Conservation (phyloP, 1,140 invertebrate species). For the Anthonomus grandis region DNA sequence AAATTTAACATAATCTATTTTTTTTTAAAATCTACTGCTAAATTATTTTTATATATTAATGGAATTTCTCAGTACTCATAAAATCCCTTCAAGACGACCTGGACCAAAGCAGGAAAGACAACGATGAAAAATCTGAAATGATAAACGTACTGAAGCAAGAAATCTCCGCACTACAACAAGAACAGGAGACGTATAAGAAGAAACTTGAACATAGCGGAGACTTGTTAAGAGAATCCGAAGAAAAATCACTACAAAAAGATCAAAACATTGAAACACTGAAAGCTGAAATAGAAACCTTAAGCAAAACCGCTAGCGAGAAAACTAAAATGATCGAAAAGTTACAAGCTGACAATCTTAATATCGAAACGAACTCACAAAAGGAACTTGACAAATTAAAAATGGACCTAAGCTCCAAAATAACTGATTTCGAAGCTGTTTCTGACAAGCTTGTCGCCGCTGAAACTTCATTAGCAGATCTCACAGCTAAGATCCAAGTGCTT, state of each 20-base stretch:
- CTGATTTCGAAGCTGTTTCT: constrained; percentile 13
- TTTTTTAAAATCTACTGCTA: too few species aligned
- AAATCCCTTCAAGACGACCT: constrained; percentile 29
- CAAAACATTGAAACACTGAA: constrained; percentile 49
- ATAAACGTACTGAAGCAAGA: constrained; percentile 30
- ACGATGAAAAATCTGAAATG: constrained; percentile 29
- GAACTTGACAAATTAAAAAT: constrained; percentile 57
- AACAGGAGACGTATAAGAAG: constrained; percentile 20
- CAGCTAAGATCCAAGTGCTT: constrained; percentile 1
- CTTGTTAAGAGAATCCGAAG: constrained; percentile 14
- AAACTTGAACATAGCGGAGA: constrained; percentile 23
- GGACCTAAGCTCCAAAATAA: constrained; percentile 54
- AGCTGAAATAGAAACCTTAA: constrained; percentile 50
- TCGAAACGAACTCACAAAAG: constrained; percentile 52
- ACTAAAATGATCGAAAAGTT: constrained; percentile 44
- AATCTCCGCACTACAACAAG: constrained; percentile 12
- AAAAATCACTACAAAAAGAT: constrained; percentile 34
- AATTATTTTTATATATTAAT: too few species aligned
- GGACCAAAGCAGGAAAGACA: constrained; percentile 26
- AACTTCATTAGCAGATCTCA: background rate
- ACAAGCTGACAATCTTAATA: constrained; percentile 21
- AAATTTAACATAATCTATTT: too few species aligned
- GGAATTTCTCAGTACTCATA: constrained; percentile 26
- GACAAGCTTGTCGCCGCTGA: constrained; percentile 4
- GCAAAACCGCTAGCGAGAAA: constrained; percentile 36